These are phyloP conservation scores for Pachyseris speciosa DNA, from an alignment of 64 coral and sea anemone genomes.

Conservation along the genomic window DNA sequence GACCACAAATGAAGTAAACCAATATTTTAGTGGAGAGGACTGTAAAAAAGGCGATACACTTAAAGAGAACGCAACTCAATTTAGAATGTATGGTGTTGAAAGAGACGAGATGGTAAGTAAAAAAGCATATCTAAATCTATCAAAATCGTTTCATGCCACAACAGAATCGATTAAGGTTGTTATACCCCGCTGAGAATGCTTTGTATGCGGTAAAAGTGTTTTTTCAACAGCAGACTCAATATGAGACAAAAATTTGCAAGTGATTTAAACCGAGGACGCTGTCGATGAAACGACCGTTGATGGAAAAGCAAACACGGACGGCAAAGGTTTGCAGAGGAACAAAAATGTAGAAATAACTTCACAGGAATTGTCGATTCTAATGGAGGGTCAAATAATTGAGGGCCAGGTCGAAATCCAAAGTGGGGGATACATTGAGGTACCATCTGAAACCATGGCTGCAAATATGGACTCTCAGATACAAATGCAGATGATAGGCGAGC, in stretches of 20 bases:
- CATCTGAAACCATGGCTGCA: background rate
- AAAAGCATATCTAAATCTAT: background rate
- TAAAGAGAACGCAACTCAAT: background rate
- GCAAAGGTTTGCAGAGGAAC: background rate
- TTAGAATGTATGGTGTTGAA: background rate
- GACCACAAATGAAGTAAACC: background rate
- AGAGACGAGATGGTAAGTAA: background rate
- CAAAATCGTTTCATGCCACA: background rate
- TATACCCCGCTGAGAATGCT: background rate
- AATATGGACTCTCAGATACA: slow-evolving; percentile 31
- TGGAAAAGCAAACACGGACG: background rate
- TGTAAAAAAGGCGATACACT: background rate
- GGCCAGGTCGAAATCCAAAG: slow-evolving; percentile 16
- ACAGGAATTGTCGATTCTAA: slow-evolving; percentile 5
- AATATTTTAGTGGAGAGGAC: background rate
- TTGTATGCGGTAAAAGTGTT: slow-evolving; percentile 1
- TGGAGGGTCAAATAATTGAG: slow-evolving; percentile 15
- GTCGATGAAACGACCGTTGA: background rate
- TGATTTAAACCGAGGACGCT: background rate
- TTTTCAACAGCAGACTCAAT: background rate
- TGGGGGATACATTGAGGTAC: slow-evolving; percentile 1
- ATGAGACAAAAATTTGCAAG: background rate
- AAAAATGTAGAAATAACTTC: background rate
- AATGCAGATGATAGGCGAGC: background rate
- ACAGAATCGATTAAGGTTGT: too few relatives aligned